These are phyloP conservation scores for Bufotes viridis DNA, from an alignment of 2,797 vertebrate genomes.

Conservation along the genomic window DNA sequence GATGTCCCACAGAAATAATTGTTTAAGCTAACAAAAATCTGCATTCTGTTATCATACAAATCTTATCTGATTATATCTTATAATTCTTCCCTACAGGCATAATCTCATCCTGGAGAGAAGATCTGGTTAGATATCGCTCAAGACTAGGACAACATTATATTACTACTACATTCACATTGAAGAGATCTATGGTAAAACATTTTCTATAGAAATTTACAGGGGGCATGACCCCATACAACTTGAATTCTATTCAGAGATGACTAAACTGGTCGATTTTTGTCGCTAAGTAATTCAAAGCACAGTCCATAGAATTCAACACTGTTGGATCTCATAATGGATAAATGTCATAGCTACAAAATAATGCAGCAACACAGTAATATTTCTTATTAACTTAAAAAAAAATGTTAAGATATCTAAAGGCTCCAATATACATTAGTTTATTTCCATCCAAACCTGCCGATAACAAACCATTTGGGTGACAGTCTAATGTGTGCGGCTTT, in stretches of 20 bases:
- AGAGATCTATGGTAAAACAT: background rate
- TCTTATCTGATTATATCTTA: constrained; percentile 43
- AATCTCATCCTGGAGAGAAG: constrained; percentile 40
- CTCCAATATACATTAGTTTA: too few relatives aligned
- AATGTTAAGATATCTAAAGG: background rate
- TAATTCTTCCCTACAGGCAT: constrained; percentile 42
- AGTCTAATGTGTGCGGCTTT: too few relatives aligned
- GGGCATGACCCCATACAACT: background rate
- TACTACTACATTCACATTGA: background rate
- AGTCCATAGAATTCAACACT: background rate
- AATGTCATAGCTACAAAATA: background rate
- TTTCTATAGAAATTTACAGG: background rate
- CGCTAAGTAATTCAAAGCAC: background rate
- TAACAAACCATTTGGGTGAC: too few relatives aligned
- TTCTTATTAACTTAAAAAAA: background rate
- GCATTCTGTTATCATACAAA: constrained; percentile 34
- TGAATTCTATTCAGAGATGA: background rate
- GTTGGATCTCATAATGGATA: background rate
- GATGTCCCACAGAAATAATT: constrained; percentile 50
- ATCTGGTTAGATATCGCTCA: constrained; percentile 41
- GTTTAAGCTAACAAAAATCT: constrained; percentile 51
- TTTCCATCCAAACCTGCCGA: too few relatives aligned
- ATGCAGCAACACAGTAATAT: background rate
- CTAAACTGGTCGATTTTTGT: background rate
- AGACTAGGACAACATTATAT: background rate